Conservation (phyloP, 2,888 invertebrate genomes). For the Branchellion lobata region DNA sequence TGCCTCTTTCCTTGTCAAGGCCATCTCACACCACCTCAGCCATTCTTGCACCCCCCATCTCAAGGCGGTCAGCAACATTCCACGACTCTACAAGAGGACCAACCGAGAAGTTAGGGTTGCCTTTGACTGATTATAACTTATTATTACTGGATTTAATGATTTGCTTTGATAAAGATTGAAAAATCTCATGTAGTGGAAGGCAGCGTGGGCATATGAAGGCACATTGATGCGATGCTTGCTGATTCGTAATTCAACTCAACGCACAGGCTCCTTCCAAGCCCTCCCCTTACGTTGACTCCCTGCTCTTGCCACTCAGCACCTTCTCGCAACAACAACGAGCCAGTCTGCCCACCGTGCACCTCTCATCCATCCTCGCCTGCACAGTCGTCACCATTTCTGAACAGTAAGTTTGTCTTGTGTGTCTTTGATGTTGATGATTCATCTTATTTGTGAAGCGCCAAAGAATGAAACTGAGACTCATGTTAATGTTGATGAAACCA, state of each 20-base stretch:
- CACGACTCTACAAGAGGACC: conserved; percentile 85
- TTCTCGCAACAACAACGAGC: conserved; percentile 56
- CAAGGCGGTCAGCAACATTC: conserved; percentile 79
- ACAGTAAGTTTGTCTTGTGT: conserved; percentile 38
- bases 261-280: conserved; percentile 53
- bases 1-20: conserved; percentile 55
- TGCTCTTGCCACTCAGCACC: conserved; percentile 56
- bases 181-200: no score
- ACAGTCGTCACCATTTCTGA: conserved; percentile 33
- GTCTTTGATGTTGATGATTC: no score
- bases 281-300: conserved; percentile 56
- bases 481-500: no score
- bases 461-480: neutral
- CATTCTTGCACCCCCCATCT: conserved; percentile 58
- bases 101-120: conserved; percentile 72
- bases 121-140: neutral
- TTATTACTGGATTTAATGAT: no score
- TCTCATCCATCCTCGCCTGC: conserved; percentile 25
- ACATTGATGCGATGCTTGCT: no score
- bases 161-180: no score
- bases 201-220: no score
- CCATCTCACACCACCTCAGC: conserved; percentile 58
- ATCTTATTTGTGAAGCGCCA: neutral
- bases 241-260: no score
- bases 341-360: conserved; percentile 49